Evolutionary conservation across 2,797 vertebrate species (phyloP).

Genomic region (Lycodopsis pacificus): DNA sequence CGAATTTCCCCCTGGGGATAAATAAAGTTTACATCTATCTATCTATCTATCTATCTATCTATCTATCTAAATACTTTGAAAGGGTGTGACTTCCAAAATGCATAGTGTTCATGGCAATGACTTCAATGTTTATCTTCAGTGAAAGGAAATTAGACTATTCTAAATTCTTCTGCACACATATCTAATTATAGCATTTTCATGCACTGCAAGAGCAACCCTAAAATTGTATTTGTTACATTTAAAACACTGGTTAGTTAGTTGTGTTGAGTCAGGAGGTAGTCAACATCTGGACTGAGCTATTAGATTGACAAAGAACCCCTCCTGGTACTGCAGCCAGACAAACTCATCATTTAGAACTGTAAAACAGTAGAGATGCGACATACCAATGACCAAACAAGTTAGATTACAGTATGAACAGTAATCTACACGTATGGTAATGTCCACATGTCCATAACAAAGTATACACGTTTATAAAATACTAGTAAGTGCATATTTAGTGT

Average conservation of each 20-base stretch:
- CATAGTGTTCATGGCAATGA: neutral
- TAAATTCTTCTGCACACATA: neutral
- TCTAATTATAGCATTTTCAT: neutral
- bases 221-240: neutral
- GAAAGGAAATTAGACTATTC: neutral
- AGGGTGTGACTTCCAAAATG: neutral
- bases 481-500: neutral
- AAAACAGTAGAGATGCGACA: neutral
- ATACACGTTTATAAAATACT: neutral
- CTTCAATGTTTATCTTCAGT: neutral
- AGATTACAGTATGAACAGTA: neutral
- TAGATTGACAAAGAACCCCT: neutral
- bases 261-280: no score
- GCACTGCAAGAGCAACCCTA: neutral
- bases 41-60: no score
- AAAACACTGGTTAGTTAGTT: no score
- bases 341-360: neutral
- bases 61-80: neutral
- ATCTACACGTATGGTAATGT: neutral
- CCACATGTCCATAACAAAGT: neutral
- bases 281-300: neutral
- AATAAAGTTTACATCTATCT: no score
- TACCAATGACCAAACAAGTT: neutral
- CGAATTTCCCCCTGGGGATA: no score
- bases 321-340: neutral